Conservation (phyloP, 2,888 invertebrate genomes). For the Perdita meconis region DNA sequence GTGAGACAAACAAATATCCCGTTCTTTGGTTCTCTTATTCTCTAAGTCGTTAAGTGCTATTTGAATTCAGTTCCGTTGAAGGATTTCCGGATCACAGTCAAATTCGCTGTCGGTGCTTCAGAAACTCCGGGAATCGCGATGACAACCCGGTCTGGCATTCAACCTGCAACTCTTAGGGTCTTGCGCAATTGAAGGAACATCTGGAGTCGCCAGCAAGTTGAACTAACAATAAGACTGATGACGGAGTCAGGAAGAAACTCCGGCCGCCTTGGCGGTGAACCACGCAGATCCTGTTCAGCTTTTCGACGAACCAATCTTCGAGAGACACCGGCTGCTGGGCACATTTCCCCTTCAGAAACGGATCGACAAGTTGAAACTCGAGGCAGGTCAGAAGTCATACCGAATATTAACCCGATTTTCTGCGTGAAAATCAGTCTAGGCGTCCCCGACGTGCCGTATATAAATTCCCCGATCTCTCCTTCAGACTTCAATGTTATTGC, state of each 20-base stretch:
- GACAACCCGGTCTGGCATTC: slow-evolving; percentile 13
- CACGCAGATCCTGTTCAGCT: slow-evolving; percentile 36
- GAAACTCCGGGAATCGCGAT: slow-evolving; percentile 23
- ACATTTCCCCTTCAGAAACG: slow-evolving; percentile 27
- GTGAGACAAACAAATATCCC: neutral
- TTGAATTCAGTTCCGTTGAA: neutral
- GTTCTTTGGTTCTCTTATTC: neutral
- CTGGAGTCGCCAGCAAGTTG: slow-evolving; percentile 32
- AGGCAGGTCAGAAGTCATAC: slow-evolving; percentile 31
- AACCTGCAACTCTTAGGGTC: slow-evolving; percentile 14
- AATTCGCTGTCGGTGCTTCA: neutral
- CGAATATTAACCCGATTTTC: slow-evolving; percentile 60
- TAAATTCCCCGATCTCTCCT: slow-evolving; percentile 26
- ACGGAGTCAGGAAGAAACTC: slow-evolving; percentile 36
- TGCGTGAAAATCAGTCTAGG: neutral
- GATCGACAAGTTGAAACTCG: slow-evolving; percentile 50
- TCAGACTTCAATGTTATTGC: slow-evolving; percentile 40
- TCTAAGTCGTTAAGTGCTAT: neutral
- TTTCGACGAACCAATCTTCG: slow-evolving; percentile 35
- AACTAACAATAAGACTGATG: slow-evolving; percentile 49
- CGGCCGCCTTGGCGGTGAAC: slow-evolving; percentile 22
- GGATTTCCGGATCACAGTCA: neutral
- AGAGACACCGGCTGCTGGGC: slow-evolving; percentile 20
- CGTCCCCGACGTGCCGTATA: slow-evolving; percentile 1
- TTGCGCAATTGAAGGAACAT: slow-evolving; percentile 29